Evolutionary conservation across 2,797 vertebrate genomes (phyloP).

Genomic region (Lutjanus campechanus): DNA sequence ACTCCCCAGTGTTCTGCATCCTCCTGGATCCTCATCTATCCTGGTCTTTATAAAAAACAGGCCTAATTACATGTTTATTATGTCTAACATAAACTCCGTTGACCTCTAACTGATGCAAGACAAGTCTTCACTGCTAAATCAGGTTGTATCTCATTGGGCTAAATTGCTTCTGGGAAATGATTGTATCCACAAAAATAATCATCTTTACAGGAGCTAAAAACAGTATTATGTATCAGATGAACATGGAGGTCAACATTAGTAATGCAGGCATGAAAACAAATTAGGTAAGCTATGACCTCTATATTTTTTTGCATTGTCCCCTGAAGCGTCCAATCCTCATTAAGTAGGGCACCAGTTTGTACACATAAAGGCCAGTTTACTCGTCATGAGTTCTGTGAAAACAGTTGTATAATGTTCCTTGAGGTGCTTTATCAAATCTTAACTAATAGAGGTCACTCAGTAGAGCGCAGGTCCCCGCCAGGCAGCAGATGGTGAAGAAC

Average conservation of each 20-base stretch:
- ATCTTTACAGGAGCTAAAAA: neutral
- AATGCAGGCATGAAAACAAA: neutral
- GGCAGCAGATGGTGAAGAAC: no score
- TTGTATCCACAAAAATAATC: neutral
- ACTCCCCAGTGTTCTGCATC: neutral
- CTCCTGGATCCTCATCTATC: neutral
- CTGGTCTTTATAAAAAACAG: slow-evolving; percentile 1
- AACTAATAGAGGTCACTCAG: no score
- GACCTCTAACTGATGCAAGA: neutral
- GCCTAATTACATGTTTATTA: neutral
- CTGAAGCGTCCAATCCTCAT: neutral
- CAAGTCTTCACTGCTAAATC: neutral
- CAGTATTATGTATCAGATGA: neutral
- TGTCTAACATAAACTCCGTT: neutral
- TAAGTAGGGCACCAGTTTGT: neutral
- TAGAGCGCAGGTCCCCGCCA: no score
- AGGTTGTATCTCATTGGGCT: neutral
- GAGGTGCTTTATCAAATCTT: neutral
- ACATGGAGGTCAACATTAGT: slow-evolving; percentile 6
- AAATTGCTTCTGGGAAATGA: neutral
- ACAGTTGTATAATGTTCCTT: neutral
- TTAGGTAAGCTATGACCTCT: neutral
- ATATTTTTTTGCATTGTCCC: neutral
- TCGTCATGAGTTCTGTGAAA: neutral
- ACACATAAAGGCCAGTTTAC: neutral